Base-by-base conservation (phyloP, 1,140 invertebrate species). In the Diuraphis noxia region DNA sequence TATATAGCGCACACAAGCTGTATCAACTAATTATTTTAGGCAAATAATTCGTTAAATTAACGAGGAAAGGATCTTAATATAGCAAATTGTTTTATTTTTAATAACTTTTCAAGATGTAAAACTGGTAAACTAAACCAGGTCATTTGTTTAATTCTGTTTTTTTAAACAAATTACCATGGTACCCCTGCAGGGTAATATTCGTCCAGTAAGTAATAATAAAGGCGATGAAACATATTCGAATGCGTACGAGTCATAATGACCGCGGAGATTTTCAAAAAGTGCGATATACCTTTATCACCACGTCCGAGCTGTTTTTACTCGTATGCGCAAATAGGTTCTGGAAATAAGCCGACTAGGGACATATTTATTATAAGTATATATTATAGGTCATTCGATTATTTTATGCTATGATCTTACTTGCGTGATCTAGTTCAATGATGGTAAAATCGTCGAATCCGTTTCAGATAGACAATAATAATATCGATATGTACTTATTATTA, bases 11-110 rank as follows among this genome's bases (percentile, higher is more conserved):
- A 25, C 38, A n/a, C 49, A 19, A 30, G 38, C 10, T 63, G 21
- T 88, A n/a, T 56, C 36, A 41, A 63, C 52, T 88, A 88, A 88
- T 88, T 88, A 88, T 63, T 56, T 88, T 63, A 52, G 23, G 19
- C 36, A 40, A 88, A 63, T 63, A 63, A 63, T 40, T 23, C 36
- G 85, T 87, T 63, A 63, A 63, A 40, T 63, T 88, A 88, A 88
- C 25, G 36, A 88, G 52, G 36, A 63, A 40, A 56, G 10, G 6
- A 13, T 38, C 34, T 86, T 9, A 40, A n/a, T 41, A n/a, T 41
- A 41, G 2, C 38, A 46, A 46, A 13, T 81, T 40, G 23, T 23
- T 81, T 38, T 81, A 81, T 38, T 72, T 72, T 63, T 63, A 63
- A 63, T 63, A n/a, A 72, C 56, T 72, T 72, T 72, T 72, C 56